A percentile compares a stretch with the other conserved stretches of the same genome.
Conservation (phyloP, 2,797 vertebrate genomes). For the Melanotaenia pygmaea region DNA sequence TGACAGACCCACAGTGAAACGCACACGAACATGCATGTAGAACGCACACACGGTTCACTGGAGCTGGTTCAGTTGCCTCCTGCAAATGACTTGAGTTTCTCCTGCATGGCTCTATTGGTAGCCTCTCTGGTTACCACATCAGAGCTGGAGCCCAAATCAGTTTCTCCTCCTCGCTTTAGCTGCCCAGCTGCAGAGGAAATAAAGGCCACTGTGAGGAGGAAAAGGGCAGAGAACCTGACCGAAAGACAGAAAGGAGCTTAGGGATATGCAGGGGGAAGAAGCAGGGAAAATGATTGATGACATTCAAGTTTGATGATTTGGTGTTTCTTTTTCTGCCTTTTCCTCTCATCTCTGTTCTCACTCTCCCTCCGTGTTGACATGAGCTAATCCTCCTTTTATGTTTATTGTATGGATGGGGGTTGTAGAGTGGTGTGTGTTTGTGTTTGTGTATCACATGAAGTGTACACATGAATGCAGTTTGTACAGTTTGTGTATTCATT, state of each 20-base stretch:
- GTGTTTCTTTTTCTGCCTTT: conserved; percentile 4
- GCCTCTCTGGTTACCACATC: conserved; percentile 62
- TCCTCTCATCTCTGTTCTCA: conserved; percentile 31
- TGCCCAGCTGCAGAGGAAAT: conserved; percentile 62
- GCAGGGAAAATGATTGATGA: conserved; percentile 9
- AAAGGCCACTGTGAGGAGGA: conserved; percentile 45
- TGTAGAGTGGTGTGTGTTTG: conserved; percentile 18
- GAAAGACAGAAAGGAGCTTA: not conserved
- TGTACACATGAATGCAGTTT: not conserved
- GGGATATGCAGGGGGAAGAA: not conserved
- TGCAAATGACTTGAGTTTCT: conserved; percentile 40
- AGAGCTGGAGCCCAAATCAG: conserved; percentile 47
- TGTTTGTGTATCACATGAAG: not conserved
- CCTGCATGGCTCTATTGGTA: conserved; percentile 39
- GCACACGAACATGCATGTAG: not conserved
- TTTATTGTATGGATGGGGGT: conserved; percentile 34
- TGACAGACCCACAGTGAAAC: conserved; percentile 30
- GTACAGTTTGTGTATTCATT: conserved; percentile 16
- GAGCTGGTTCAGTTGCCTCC: conserved; percentile 46
- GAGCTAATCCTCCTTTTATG: conserved; percentile 53
- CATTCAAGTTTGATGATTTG: conserved; percentile 22
- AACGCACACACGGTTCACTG: conserved; percentile 17
- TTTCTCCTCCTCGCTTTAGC: conserved; percentile 50
- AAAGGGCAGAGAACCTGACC: conserved; percentile 27
- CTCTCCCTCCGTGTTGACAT: conserved; percentile 28